Base-by-base conservation (phyloP, 2,888 invertebrate species). In the Cremastinae sp. region DNA sequence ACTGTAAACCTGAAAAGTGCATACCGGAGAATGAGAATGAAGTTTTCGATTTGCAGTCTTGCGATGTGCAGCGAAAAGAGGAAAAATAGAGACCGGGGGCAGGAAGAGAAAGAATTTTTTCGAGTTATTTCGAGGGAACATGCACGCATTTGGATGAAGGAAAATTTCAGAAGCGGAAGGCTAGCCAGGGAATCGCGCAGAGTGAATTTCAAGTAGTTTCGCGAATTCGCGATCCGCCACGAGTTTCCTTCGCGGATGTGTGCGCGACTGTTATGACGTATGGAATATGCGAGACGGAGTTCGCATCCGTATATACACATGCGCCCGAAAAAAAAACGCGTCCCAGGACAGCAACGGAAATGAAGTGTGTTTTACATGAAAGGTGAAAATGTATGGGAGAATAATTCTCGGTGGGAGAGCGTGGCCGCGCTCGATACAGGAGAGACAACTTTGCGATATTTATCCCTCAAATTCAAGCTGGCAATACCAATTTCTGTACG, bases 121-220 rank as follows among this genome's bases (percentile, higher is more conserved):
- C 38, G 36, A 66, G 70, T 74, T 66, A 53, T 64, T 65, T 28
- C 58, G 20, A n/a, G 43, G 36, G 71, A 59, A 61, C 65, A 74
- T 65, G 68, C 59, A 51, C 51, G 36, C 38, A 36, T 56, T 34
- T 18, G 18, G 28, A 22, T 36, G 73, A 43, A 56, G 38, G 14
- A 16, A 20, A 59, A 70, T 70, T 65, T 62, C 43, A 14, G 53
- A 73, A 18, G 38, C 43, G 20, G 41, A n/a, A 12, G 64, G n/a
- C 65, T 65, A 22, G 78, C 80, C 74, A 79, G 74, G 75, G 75
- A 78, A 80, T 72, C 59, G 79, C 84, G 81, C 79, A 81, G 82
- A 82, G 85, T 85, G 88, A 89, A 89, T 89, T 88, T 88, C 86
- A 88, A 89, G 80, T 84, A 86, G 86, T 82, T 81, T 79, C 69